Conservation (phyloP, 2,113 vertebrate species). For the Varanus komodoensis region DNA sequence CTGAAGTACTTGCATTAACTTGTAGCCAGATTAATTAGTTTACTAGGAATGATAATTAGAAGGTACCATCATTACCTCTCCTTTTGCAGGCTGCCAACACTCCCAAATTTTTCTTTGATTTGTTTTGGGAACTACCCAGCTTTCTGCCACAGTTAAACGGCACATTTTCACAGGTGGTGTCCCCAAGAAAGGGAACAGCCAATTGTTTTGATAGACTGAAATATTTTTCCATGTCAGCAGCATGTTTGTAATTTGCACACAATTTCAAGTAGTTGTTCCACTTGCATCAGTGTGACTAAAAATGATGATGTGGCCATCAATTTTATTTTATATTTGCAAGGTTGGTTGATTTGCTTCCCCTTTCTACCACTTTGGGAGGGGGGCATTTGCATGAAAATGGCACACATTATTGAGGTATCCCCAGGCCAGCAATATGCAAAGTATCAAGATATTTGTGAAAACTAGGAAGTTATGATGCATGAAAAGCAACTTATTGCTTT, state of each 20-base stretch:
- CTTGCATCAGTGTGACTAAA: background rate
- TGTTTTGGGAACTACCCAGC: background rate
- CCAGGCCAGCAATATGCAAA: no score
- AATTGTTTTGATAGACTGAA: background rate
- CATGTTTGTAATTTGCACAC: background rate
- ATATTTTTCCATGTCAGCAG: background rate
- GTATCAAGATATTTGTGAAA: no score
- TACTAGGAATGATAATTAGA: background rate
- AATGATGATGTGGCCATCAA: background rate
- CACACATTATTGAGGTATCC: no score
- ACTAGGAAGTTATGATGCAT: no score
- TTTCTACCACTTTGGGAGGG: no score
- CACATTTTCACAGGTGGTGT: slow-evolving; percentile 13
- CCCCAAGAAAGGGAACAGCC: background rate
- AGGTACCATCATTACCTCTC: background rate
- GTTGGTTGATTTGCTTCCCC: no score
- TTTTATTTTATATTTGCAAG: no score
- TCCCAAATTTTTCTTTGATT: slow-evolving; percentile 9
- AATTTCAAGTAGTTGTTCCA: background rate
- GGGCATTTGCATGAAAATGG: no score
- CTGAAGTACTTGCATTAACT: slow-evolving; percentile 6
- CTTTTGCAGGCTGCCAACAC: background rate
- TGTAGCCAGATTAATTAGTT: slow-evolving; percentile 10
- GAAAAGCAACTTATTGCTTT: no score
- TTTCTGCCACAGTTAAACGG: slow-evolving; percentile 9